phyloP scores from a whole-genome alignment of 2,888 invertebrate genomes.

The Ceraclea dissimilis region DNA sequence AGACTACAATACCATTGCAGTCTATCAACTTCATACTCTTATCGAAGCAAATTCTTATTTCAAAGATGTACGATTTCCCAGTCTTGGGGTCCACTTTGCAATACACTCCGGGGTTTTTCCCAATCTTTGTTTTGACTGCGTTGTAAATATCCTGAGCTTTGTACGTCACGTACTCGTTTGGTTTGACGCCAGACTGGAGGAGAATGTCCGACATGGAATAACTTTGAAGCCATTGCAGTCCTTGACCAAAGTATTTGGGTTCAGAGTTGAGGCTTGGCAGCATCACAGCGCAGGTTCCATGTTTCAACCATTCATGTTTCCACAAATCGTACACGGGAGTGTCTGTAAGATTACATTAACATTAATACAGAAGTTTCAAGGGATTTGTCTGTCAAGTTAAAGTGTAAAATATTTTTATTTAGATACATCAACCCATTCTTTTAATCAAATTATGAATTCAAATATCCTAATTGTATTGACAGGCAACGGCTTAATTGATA shows the following conservation, averaged over 20 bases:
- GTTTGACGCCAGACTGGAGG: constrained; percentile 47
- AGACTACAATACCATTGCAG: constrained; percentile 52
- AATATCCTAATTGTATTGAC: too few species aligned
- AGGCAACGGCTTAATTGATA: too few species aligned
- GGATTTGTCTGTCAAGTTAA: not conserved
- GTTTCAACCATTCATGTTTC: constrained; percentile 78
- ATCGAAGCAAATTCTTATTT: constrained; percentile 68
- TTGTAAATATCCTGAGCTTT: constrained; percentile 42
- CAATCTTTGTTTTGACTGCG: constrained; percentile 47
- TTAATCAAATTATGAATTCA: too few species aligned
- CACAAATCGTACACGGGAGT: constrained; percentile 52
- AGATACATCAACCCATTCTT: too few species aligned
- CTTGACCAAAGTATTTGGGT: constrained; percentile 60
- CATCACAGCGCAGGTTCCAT: constrained; percentile 68
- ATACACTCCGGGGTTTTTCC: constrained; percentile 54
- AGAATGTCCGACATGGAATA: constrained; percentile 58
- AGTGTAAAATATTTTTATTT: too few species aligned
- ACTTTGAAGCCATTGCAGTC: constrained; percentile 51
- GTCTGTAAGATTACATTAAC: constrained; percentile 26
- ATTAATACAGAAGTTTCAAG: not conserved
- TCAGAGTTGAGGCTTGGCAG: constrained; percentile 53
- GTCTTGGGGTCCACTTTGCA: constrained; percentile 54
- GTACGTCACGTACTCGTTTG: constrained; percentile 40
- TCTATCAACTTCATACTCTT: constrained; percentile 55
- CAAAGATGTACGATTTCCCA: constrained; percentile 54